Conservation (phyloP, 2,797 vertebrate species). For the Pseudochaenichthys georgianus region DNA sequence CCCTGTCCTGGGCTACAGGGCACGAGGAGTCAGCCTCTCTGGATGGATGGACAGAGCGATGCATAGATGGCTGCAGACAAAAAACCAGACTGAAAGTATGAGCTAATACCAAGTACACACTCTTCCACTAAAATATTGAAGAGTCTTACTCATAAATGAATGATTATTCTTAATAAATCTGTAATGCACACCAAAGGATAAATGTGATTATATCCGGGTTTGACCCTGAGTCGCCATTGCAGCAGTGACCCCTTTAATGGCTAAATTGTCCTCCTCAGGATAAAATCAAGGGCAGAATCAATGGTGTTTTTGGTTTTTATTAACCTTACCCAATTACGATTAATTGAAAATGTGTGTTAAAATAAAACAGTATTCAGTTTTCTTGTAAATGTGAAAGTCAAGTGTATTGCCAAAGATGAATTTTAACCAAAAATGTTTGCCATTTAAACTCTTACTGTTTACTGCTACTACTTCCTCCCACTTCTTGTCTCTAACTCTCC, state of each 20-base stretch:
- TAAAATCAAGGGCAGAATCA: neutral
- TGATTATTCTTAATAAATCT: neutral
- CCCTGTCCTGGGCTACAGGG: conserved; percentile 69
- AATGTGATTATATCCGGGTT: neutral
- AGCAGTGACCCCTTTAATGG: neutral
- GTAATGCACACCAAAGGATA: neutral
- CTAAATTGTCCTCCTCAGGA: neutral
- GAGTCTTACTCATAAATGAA: neutral
- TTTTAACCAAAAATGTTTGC: neutral
- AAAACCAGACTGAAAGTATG: conserved; percentile 19
- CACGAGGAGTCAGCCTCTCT: conserved; percentile 60
- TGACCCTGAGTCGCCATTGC: neutral
- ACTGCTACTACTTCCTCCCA: neutral
- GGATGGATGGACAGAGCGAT: conserved; percentile 42
- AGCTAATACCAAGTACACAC: conserved; percentile 18
- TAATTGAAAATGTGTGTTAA: neutral
- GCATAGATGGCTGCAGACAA: conserved; percentile 48
- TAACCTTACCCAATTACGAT: neutral
- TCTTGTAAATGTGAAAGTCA: neutral
- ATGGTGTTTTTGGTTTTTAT: neutral
- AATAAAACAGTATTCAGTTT: neutral
- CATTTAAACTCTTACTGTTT: neutral
- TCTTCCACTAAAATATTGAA: neutral
- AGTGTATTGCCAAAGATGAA: neutral
- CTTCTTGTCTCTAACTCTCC: neutral